phyloP scores from a whole-genome alignment of 2,888 invertebrate genomes.

The Synanthedon tipuliformis region DNA sequence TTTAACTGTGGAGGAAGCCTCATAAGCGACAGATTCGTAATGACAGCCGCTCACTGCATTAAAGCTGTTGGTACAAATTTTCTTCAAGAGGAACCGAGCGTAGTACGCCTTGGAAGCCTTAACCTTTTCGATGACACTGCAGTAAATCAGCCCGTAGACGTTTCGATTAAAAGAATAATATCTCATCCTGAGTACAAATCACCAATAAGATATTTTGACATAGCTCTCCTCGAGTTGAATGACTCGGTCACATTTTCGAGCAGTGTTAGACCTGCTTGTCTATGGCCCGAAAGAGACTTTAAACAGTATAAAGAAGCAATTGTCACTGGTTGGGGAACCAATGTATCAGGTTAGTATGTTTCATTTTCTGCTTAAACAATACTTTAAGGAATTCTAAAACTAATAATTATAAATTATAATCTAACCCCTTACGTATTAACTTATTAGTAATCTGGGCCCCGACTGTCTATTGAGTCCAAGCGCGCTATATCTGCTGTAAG shows the following conservation, averaged over 20 bases:
- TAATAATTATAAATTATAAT: too few species aligned
- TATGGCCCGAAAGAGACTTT: conserved; percentile 33
- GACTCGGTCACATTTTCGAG: conserved; percentile 6
- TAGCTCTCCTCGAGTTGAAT: conserved; percentile 60
- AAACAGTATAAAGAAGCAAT: conserved; percentile 31
- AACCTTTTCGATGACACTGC: not conserved
- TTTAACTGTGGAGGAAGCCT: conserved; percentile 1
- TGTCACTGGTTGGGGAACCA: conserved; percentile 68
- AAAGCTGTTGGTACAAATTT: not conserved
- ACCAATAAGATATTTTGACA: conserved; percentile 62
- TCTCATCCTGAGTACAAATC: conserved; percentile 54
- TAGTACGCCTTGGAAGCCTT: conserved; percentile 14
- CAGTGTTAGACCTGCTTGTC: conserved; percentile 61
- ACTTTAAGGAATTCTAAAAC: too few species aligned
- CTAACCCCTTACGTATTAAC: too few species aligned
- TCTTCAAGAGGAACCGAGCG: conserved; percentile 28
- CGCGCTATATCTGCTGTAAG: too few species aligned
- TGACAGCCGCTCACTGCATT: conserved; percentile 1
- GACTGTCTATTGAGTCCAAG: too few species aligned
- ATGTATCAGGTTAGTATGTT: not conserved
- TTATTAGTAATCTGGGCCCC: too few species aligned
- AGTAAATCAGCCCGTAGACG: conserved; percentile 15
- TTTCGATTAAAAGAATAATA: conserved; percentile 24
- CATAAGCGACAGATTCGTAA: conserved; percentile 1
- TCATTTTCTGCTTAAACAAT: too few species aligned